A percentile compares a stretch with the other conserved stretches of the same genome.
Evolutionary conservation across 2,113 vertebrate genomes (phyloP).

Genomic region (Miniopterus natalensis): DNA sequence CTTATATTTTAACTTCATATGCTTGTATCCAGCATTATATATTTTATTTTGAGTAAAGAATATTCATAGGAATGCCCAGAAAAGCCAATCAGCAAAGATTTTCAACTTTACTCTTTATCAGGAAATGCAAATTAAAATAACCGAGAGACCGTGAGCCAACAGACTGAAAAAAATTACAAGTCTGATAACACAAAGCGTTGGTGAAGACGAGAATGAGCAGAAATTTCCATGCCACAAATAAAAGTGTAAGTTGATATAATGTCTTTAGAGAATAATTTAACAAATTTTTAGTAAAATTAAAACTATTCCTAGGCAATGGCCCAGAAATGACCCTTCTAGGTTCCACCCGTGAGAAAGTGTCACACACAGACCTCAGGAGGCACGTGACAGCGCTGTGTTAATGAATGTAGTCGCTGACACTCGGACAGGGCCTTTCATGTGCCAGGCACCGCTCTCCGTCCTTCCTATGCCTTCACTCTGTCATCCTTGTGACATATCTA

Average conservation of each 20-base stretch:
- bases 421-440: background rate
- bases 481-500: background rate
- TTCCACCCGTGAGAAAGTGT: background rate
- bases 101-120: conserved; percentile 38
- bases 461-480: background rate
- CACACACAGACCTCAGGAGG: background rate
- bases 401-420: background rate
- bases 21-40: background rate
- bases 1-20: conserved; percentile 8
- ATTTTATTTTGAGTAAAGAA: conserved; percentile 1
- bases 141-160: background rate
- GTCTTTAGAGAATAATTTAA: background rate
- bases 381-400: background rate
- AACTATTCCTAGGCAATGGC: background rate
- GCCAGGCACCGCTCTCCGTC: background rate
- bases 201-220: background rate
- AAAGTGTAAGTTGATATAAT: background rate
- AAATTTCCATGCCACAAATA: fast-evolving
- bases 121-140: background rate
- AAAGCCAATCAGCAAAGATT: conserved; percentile 8
- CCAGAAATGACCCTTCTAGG: background rate
- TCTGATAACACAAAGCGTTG: background rate
- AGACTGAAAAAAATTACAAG: background rate
- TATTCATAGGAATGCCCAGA: background rate
- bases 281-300: background rate